A percentile compares a stretch with the other conserved stretches of the same genome.
phyloP scores from a whole-genome alignment of 1,140 invertebrate species.

The Meloidogyne chitwoodi region DNA sequence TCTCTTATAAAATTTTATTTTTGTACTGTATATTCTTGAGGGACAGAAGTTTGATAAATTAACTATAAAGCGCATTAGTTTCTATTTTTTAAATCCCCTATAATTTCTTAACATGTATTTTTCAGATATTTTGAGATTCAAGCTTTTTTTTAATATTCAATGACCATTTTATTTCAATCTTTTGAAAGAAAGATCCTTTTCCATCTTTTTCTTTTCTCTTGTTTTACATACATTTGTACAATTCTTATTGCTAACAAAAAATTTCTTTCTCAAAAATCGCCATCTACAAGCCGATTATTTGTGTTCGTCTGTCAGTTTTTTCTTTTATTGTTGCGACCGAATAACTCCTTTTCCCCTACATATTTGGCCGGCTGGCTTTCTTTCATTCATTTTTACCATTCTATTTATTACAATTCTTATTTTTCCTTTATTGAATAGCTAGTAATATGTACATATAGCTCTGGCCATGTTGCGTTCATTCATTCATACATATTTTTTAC shows the following conservation, averaged over 20 bases:
- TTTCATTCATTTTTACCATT: neutral
- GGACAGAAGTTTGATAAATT: too few relatives aligned
- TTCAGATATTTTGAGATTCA: neutral
- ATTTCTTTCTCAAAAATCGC: neutral
- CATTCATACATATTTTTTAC: neutral
- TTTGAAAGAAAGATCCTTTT: neutral
- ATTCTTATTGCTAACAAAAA: neutral
- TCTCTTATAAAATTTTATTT: too few relatives aligned
- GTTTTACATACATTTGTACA: neutral
- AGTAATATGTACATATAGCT: neutral
- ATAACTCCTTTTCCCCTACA: neutral
- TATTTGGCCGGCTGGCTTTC: neutral
- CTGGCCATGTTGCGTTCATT: neutral
- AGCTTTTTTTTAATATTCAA: neutral
- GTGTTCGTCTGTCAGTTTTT: neutral
- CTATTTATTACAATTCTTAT: neutral
- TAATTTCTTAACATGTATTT: neutral
- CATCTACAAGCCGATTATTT: neutral
- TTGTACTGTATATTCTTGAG: too few relatives aligned
- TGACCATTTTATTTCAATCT: neutral
- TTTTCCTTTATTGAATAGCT: neutral
- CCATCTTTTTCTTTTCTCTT: neutral
- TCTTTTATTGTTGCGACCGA: neutral
- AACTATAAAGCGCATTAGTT: too few relatives aligned
- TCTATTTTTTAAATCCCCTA: too few relatives aligned